These are phyloP conservation scores for Drosophila oshimai DNA, from an alignment of 1,140 invertebrate genomes.

Conservation along the genomic window DNA sequence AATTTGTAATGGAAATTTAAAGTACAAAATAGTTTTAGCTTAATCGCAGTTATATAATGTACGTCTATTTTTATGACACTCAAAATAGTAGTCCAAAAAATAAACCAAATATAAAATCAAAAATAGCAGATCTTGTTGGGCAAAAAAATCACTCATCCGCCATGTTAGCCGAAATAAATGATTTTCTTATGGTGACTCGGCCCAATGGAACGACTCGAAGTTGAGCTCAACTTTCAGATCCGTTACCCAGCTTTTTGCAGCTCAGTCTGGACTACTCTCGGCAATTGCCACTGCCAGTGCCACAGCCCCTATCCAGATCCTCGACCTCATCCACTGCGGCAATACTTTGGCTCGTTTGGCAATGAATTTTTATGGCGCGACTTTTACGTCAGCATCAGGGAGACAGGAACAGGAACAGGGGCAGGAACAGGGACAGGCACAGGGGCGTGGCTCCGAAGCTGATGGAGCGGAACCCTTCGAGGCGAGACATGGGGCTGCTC, in stretches of 20 bases:
- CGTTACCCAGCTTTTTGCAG: conserved; percentile 33
- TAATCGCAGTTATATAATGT: too few species aligned
- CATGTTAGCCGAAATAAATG: conserved; percentile 21
- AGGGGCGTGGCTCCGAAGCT: background rate
- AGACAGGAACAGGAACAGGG: too few species aligned
- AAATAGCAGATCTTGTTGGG: too few species aligned
- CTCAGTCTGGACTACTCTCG: conserved; percentile 49
- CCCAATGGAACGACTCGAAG: background rate
- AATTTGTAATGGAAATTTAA: too few species aligned
- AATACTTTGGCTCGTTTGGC: conserved; percentile 69
- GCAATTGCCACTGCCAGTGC: conserved; percentile 50
- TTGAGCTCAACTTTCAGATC: conserved; percentile 46
- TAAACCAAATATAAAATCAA: too few species aligned
- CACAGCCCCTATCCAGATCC: background rate
- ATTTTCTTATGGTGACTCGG: conserved; percentile 1
- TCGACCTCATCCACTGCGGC: background rate
- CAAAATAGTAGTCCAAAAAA: too few species aligned
- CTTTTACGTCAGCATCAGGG: conserved; percentile 48
- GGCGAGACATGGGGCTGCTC: conserved; percentile 44
- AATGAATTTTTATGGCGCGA: conserved; percentile 80
- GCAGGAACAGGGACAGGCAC: too few species aligned
- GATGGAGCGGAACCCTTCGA: conserved; percentile 25
- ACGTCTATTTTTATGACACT: too few species aligned
- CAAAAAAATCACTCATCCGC: background rate
- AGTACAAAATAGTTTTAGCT: too few species aligned